Conservation (phyloP, 2,888 invertebrate species). For the Masnerella sp. region DNA sequence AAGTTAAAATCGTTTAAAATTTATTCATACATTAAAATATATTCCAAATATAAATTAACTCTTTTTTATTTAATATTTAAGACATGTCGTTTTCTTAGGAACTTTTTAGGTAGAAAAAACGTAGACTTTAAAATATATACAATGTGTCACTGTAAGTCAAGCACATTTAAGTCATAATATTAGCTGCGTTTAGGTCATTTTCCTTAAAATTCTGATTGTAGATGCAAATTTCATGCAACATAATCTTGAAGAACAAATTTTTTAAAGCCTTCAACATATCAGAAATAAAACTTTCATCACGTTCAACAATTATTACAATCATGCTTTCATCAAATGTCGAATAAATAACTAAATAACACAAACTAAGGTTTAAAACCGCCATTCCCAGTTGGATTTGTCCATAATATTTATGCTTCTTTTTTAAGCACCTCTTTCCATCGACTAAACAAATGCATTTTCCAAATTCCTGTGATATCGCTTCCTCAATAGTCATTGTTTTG, state of each 20-base stretch:
- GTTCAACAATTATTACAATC: background rate
- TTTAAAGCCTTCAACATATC: conserved; percentile 2
- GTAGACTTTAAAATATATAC: background rate
- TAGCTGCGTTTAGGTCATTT: background rate
- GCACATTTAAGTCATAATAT: background rate
- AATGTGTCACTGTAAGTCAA: background rate
- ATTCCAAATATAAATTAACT: too few species aligned
- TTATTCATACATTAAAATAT: too few species aligned
- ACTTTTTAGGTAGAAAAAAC: background rate
- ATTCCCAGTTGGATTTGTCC: conserved; percentile 53
- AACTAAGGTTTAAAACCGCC: conserved; percentile 21
- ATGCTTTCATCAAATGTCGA: conserved; percentile 5
- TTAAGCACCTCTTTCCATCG: conserved; percentile 9
- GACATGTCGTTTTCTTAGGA: too few species aligned
- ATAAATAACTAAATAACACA: conserved; percentile 14
- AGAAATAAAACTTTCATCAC: background rate
- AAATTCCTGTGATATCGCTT: conserved; percentile 21
- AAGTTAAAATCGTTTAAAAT: too few species aligned
- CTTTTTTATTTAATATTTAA: too few species aligned
- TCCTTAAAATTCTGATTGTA: background rate
- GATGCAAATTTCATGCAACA: conserved; percentile 15
- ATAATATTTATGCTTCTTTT: conserved; percentile 48
- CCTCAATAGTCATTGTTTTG: conserved; percentile 29
- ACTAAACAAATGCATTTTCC: background rate
- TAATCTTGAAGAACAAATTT: conserved; percentile 6